Conservation (phyloP, 2,113 vertebrate species). For the Plectropomus leopardus region DNA sequence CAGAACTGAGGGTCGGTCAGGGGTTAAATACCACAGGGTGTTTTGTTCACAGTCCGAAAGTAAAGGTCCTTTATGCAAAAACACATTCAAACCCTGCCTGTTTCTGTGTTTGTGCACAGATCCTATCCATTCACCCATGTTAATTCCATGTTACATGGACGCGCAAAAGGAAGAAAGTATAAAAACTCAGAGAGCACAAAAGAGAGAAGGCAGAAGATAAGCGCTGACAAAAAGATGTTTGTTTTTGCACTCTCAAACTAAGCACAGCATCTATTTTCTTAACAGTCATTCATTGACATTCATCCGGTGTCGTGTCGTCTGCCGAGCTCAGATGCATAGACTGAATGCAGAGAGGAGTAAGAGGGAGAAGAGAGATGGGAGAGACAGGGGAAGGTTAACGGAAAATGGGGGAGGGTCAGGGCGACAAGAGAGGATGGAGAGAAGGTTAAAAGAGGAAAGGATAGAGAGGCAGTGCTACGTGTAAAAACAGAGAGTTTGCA, state of each 20-base stretch:
- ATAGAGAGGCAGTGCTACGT: slow-evolving; percentile 15
- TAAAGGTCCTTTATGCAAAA: slow-evolving; percentile 36
- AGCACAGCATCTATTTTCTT: slow-evolving; percentile 65
- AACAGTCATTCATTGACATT: slow-evolving; percentile 82
- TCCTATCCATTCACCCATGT: slow-evolving; percentile 38
- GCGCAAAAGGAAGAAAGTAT: slow-evolving; percentile 25
- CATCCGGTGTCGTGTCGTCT: slow-evolving; percentile 68
- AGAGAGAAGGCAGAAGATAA: slow-evolving; percentile 51
- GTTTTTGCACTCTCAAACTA: slow-evolving; percentile 44
- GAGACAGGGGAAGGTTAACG: slow-evolving; percentile 9
- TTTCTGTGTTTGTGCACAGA: slow-evolving; percentile 31
- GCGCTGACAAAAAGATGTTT: slow-evolving; percentile 44
- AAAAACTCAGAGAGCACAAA: slow-evolving; percentile 36
- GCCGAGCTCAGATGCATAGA: slow-evolving; percentile 81
- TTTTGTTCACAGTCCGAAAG: slow-evolving; percentile 31
- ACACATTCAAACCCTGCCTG: slow-evolving; percentile 46
- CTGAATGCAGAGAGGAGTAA: slow-evolving; percentile 63
- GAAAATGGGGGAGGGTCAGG: not conserved
- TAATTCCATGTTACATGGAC: slow-evolving; percentile 1
- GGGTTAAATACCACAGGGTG: slow-evolving; percentile 9
- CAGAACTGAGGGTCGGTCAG: slow-evolving; percentile 21
- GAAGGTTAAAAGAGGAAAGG: slow-evolving; percentile 1
- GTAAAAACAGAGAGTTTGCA: slow-evolving; percentile 22
- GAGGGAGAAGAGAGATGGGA: not conserved
- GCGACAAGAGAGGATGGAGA: not conserved